Evolutionary conservation across 2,797 vertebrate genomes (phyloP).

Genomic region (Sebastes baramenuke): DNA sequence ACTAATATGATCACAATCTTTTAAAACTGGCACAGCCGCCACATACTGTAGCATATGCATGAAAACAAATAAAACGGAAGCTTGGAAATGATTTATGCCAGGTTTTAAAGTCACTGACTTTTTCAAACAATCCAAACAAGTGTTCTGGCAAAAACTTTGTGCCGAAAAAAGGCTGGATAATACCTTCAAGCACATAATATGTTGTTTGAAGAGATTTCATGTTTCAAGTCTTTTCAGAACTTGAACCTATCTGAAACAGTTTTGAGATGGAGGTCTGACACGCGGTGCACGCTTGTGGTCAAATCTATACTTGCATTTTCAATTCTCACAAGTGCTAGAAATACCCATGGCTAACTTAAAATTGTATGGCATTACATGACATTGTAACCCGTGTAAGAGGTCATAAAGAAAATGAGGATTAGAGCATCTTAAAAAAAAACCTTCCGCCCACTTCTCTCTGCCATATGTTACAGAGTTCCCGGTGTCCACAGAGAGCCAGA

Average conservation of each 20-base stretch:
- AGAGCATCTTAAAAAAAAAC: constrained; percentile 60
- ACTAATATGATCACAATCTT: not conserved
- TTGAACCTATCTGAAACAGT: constrained; percentile 40
- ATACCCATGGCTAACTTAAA: constrained; percentile 68
- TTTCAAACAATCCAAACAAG: constrained; percentile 42
- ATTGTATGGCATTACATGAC: constrained; percentile 72
- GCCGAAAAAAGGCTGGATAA: constrained; percentile 20
- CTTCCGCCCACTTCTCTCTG: constrained; percentile 76
- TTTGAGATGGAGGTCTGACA: constrained; percentile 48
- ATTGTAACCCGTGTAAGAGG: constrained; percentile 75
- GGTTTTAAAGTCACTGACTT: constrained; percentile 20
- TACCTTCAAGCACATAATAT: constrained; percentile 57
- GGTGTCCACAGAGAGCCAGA: constrained; percentile 72
- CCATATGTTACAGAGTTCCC: constrained; percentile 63
- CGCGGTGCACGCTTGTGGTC: constrained; percentile 60
- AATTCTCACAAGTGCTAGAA: constrained; percentile 62
- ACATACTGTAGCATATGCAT: too few species aligned
- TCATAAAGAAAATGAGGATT: constrained; percentile 70
- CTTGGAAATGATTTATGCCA: constrained; percentile 7
- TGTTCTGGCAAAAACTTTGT: constrained; percentile 44
- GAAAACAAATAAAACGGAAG: not conserved
- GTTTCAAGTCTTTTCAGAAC: constrained; percentile 38
- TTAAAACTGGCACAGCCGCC: not conserved
- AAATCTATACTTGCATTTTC: constrained; percentile 63
- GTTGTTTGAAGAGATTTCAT: constrained; percentile 39